Percentiles rank a stretch among this genome's conserved stretches.
Conservation (phyloP, 2,113 vertebrate species). For the Tachysurus vachellii region DNA sequence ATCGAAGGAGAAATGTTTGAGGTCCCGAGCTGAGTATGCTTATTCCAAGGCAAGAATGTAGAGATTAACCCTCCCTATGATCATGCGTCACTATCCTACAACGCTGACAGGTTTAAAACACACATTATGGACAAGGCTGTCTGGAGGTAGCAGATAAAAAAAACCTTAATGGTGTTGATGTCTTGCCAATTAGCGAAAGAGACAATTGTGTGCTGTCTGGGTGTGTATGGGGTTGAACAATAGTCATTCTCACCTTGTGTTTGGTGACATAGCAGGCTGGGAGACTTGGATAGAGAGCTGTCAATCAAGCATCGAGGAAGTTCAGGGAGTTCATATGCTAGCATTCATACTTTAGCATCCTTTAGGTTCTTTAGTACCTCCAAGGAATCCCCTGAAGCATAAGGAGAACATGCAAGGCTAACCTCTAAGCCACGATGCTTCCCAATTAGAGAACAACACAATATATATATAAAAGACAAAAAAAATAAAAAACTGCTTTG, state of each 20-base stretch:
- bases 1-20: not conserved
- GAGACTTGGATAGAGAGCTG: not conserved
- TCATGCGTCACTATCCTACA: not conserved
- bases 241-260: not conserved
- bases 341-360: not conserved
- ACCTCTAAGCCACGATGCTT: too few species aligned
- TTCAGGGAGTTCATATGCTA: not conserved
- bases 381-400: too few species aligned
- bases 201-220: not conserved
- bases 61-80: not conserved
- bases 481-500: too few species aligned
- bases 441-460: too few species aligned
- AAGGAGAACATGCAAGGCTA: too few species aligned
- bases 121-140: not conserved
- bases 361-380: too few species aligned
- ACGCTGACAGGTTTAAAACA: not conserved
- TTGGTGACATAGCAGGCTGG: not conserved
- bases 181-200: not conserved
- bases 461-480: too few species aligned
- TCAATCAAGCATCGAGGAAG: not conserved
- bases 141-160: not conserved
- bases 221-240: not conserved
- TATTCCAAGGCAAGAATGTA: not conserved
- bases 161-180: not conserved
- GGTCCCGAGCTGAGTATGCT: not conserved